A percentile compares a stretch with the other conserved stretches of the same genome.
phyloP scores from a whole-genome alignment of 1,140 invertebrate genomes.

The Drosophila aff. region DNA sequence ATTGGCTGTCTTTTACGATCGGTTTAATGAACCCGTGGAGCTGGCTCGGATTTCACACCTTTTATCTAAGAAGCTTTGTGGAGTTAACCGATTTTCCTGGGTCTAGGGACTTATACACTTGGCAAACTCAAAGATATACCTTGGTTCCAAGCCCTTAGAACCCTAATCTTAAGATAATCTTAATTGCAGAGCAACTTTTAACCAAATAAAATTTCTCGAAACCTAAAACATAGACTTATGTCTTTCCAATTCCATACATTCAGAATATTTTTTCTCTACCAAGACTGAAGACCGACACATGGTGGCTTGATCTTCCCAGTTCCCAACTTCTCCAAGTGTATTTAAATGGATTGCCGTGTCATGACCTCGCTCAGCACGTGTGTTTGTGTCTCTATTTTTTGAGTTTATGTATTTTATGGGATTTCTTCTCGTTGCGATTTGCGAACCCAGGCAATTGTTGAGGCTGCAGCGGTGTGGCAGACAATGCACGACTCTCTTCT shows the following conservation, averaged over 20 bases:
- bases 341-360: slow-evolving; percentile 27
- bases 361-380: slow-evolving; percentile 62
- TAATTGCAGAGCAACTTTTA: not conserved
- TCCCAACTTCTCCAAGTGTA: slow-evolving; percentile 9
- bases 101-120: not conserved
- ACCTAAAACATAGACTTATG: not conserved
- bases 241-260: not conserved
- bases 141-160: not conserved
- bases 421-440: slow-evolving; percentile 34
- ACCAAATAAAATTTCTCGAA: too few species aligned
- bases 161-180: not conserved
- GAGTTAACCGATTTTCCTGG: not conserved
- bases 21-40: slow-evolving; percentile 42
- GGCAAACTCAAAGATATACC: not conserved
- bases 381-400: slow-evolving; percentile 21
- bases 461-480: slow-evolving; percentile 44
- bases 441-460: slow-evolving; percentile 44
- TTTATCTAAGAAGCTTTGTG: not conserved
- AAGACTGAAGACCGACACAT: not conserved
- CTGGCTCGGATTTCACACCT: slow-evolving; percentile 47
- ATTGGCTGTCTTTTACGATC: slow-evolving; percentile 57
- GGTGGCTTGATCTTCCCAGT: not conserved
- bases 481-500: slow-evolving; percentile 75
- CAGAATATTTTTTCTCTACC: not conserved
- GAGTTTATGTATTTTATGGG: slow-evolving; percentile 19